Base-by-base conservation (phyloP, 2,797 vertebrate species). In the Scyliorhinus canicula region DNA sequence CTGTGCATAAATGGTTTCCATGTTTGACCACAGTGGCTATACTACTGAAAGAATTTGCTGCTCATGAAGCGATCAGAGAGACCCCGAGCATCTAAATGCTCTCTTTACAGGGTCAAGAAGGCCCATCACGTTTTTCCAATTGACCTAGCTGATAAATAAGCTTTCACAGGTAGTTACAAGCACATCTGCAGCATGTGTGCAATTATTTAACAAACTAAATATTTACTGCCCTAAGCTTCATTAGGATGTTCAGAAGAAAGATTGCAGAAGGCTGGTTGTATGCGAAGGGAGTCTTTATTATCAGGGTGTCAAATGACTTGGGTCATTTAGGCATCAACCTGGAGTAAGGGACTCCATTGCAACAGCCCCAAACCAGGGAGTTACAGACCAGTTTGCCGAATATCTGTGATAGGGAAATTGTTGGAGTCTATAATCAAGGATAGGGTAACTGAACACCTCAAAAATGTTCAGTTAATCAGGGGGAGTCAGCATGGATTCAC, bases 121-220 rank as follows among this genome's bases (percentile, higher is more conserved):
- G 19, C 24, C 35, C 4, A 28, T 16, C 40, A 44, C 90, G 21
- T 93, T 21, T 40, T 26, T 26, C 90, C 60, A 93, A 65, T 19
- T 65, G 57, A 91, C 88, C n/a, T 28, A 44, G 24, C n/a, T 93
- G 60, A 65, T 21, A 65, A 19, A 12, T 88, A 35, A 86, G 14
- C 50, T 55, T 16, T 35, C 35, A 26, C 82, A 47, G 3, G 35
- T 52, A 74, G 35, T n/a, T 4, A 74, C 21, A 52, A 85, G 47
- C 84, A 85, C 26, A 24, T 47, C 12, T 21, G 1, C 19, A 47
- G 82, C 82, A 47, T 85, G 28, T 26, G 28, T 85, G 7, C 21
- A 85, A 85, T 85, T 50, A 85, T 85, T 85, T 85, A 85, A 84
- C 79, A 44, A 26, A 85, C 47, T 52, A 21, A 50, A 85, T 85